Conservation (phyloP, 2,113 vertebrate genomes). For the Lonchura striata region DNA sequence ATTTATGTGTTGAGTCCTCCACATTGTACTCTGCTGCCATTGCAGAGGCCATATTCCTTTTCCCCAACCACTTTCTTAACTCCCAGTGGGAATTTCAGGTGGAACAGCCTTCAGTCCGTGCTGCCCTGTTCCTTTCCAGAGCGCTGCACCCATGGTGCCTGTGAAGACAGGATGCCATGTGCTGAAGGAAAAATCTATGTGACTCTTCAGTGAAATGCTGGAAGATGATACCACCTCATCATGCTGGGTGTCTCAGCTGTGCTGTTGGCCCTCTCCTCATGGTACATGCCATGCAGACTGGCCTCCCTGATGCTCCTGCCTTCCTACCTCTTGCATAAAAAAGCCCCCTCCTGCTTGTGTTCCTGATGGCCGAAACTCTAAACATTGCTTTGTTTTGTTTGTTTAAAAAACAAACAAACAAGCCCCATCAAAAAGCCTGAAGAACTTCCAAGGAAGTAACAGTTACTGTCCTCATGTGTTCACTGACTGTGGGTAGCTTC, state of each 20-base stretch:
- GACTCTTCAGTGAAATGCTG: not conserved
- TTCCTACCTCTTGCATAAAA: not conserved
- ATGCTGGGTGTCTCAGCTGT: not conserved
- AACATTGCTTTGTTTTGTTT: not conserved
- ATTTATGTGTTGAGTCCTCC: not conserved
- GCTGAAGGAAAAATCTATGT: rapidly evolving
- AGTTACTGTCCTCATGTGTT: not conserved
- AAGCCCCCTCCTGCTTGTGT: not conserved
- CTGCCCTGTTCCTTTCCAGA: not conserved
- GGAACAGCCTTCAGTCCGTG: not conserved
- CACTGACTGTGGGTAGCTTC: not conserved
- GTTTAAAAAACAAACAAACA: not conserved
- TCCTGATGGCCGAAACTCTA: not conserved
- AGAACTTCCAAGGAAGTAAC: not conserved
- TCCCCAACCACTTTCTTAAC: rapidly evolving
- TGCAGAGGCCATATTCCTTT: rapidly evolving
- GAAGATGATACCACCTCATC: not conserved
- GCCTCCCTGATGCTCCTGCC: not conserved
- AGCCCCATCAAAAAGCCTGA: not conserved
- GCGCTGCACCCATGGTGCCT: not conserved
- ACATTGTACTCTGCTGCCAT: rapidly evolving
- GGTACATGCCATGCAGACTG: rapidly evolving
- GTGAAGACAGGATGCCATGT: rapidly evolving
- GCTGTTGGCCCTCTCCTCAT: not conserved
- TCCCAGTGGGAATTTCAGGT: rapidly evolving